Base-by-base conservation (phyloP, 2,797 vertebrate genomes). In the Pseudopleuronectes americanus region DNA sequence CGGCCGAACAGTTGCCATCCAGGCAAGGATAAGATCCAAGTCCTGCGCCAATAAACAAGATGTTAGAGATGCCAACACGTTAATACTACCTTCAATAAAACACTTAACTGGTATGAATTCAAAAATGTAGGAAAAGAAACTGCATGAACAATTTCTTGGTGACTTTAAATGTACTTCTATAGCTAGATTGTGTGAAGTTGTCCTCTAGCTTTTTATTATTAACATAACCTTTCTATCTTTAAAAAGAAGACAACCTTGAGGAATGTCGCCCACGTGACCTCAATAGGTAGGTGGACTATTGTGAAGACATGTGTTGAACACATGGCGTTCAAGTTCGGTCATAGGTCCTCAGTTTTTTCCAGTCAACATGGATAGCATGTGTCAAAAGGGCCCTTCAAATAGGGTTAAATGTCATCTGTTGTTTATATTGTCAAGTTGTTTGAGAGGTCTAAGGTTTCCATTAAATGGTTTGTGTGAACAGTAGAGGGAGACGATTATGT, bases 1-100 rank as follows among this genome's bases (percentile, higher is more conserved):
- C 59, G 53, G 77, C 80, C 4, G 70, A 84, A 76, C 86, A 89
- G 87, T 88, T 91, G 88, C 73, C 83, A 85, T 87, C 77, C 68
- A 68, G 77, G 49, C 80, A 74, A 60, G 81, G 74, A 87, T 89
- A 79, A 89, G 77, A 85, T 80, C 78, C 77, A 80, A 90, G 77
- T 82, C 70, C 36, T 63, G 17, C 43, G 69, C 74, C 77, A 84
- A 83, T 89, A 86, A 88, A 90, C 86, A 90, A 78, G 59, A 88
- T 89, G 83, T 77, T 79, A 54, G 26, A 69, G 65, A 86, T 87
- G n/a, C 87, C 85, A 76, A 8, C 61, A 57, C 71, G 68, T 43
- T 68, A 75, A 77, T 55, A 79, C 49, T 51, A 68, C 41, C 26
- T 77, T 76, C 51, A 84, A 84, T 86, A 26, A 90, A 73, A 80